Percentiles rank a stretch among this genome's conserved stretches.
These are phyloP conservation scores for Brachyhypopomus occidentalis DNA, from an alignment of 2,113 vertebrate genomes.

Conservation along the genomic window DNA sequence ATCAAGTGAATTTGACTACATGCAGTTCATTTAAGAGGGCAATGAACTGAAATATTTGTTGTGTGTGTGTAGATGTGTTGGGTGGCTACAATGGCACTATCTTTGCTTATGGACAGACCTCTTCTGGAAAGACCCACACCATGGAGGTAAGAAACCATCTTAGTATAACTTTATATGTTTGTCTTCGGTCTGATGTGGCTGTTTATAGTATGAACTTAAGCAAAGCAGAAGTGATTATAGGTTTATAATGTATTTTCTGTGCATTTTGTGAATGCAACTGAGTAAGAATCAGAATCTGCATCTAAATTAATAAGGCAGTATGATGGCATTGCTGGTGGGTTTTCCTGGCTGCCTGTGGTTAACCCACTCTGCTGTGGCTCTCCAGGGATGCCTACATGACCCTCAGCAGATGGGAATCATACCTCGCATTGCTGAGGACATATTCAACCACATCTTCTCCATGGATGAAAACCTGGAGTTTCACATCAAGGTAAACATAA, in stretches of 20 bases:
- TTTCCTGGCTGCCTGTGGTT: neutral
- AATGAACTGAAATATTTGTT: neutral
- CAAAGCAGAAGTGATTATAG: neutral
- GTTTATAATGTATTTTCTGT: neutral
- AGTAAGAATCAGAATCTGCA: neutral
- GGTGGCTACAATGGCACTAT: constrained; percentile 93
- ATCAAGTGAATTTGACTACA: neutral
- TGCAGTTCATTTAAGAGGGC: too few relatives aligned
- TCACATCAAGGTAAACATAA: constrained; percentile 84
- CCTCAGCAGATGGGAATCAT: constrained; percentile 94
- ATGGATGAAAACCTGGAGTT: constrained; percentile 98
- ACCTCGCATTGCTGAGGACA: constrained; percentile 90
- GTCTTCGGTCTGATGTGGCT: neutral
- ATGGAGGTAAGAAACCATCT: constrained; percentile 85
- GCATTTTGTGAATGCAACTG: neutral
- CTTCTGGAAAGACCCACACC: constrained; percentile 95
- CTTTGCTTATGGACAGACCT: constrained; percentile 92
- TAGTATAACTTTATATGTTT: neutral
- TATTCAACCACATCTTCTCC: constrained; percentile 94
- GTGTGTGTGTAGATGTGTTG: constrained; percentile 79
- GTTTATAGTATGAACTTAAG: neutral
- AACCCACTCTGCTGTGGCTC: neutral
- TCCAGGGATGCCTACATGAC: constrained; percentile 90
- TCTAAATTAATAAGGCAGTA: neutral
- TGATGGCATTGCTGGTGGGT: too few relatives aligned